Evolutionary conservation across 2,113 vertebrate genomes (phyloP).

Genomic region (Zingel zingel): DNA sequence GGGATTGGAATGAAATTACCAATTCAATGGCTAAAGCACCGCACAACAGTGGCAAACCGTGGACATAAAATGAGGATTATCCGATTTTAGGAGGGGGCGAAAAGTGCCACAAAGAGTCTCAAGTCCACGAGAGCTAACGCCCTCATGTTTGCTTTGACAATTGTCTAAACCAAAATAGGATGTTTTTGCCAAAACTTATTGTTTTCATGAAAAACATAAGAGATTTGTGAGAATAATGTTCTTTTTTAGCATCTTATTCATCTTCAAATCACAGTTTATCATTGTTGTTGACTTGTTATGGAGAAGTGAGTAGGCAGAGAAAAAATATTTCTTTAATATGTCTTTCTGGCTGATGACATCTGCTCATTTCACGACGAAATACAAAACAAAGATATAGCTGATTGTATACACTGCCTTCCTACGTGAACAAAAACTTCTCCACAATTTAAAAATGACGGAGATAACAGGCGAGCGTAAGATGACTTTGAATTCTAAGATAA

Average conservation of each 20-base stretch:
- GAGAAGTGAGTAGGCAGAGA: conserved; percentile 35
- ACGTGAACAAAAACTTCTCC: conserved; percentile 15
- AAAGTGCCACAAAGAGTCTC: conserved; percentile 56
- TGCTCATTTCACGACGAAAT: conserved; percentile 60
- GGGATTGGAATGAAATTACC: conserved; percentile 80
- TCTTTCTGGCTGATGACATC: conserved; percentile 62
- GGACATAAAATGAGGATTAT: conserved; percentile 75
- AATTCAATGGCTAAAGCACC: conserved; percentile 76
- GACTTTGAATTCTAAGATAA: conserved; percentile 42
- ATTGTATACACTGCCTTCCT: conserved; percentile 8
- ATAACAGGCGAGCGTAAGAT: background rate
- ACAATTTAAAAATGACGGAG: conserved; percentile 12
- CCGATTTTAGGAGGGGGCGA: conserved; percentile 55
- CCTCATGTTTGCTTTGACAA: conserved; percentile 55
- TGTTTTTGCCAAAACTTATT: conserved; percentile 46
- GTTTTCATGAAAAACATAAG: conserved; percentile 40
- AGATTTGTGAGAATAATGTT: conserved; percentile 45
- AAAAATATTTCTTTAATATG: background rate
- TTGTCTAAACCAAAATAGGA: conserved; percentile 34
- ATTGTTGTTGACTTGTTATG: conserved; percentile 39
- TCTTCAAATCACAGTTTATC: conserved; percentile 27
- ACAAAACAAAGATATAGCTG: conserved; percentile 31
- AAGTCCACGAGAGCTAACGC: conserved; percentile 34
- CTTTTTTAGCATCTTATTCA: conserved; percentile 37
- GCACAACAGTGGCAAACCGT: conserved; percentile 59